Evolutionary conservation across 2,888 invertebrate genomes (phyloP), one percentile per base, ranked within the genome.

Genomic region (Smittia sp.): DNA sequence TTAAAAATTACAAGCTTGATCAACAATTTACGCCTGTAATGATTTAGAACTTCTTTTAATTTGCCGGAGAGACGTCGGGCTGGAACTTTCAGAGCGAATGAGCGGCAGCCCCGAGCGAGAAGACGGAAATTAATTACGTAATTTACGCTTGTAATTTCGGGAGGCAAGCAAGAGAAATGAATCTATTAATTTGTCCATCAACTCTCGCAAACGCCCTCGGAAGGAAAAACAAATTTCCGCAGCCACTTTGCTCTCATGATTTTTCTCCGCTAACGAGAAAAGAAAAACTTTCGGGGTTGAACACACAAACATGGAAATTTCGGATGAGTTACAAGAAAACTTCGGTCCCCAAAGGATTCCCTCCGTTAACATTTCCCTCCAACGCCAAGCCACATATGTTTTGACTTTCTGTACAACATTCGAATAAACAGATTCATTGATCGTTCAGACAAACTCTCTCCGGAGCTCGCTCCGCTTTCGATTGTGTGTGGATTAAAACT

Each of bases 111-210:
- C 7, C n/a, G n/a, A n/a, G n/a, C n/a, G n/a, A 20, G 18, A 11
- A 6, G 27, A 1, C 1, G 11, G 22, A 72, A 72, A 72, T 62
- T 72, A 72, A 72, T 72, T 72, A 72, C 38, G 72, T 39, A 72
- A 72, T 72, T 72, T 72, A 72, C 39, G 54, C 38, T 58, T 25
- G 38, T 54, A 70, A 67, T 39, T 58, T 54, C 24, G n/a, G 13
- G 22, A 41, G 22, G n/a, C n/a, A n/a, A 9, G 24, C 7, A 69
- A 69, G 54, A 69, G 52, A 69, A 69, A 69, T 69, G 69, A 69
- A 52, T 54, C 72, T 72, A 72, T 72, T 72, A 72, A 62, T 72
- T 72, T 62, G 72, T 38, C 62, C 72, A 62, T 72, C 72, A 72
- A 62, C 62, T n/a, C 27, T 66, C 11, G 41, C 32, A 69, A 18